Evolutionary conservation across 2,113 vertebrate genomes (phyloP).

Genomic region (Grus americana): DNA sequence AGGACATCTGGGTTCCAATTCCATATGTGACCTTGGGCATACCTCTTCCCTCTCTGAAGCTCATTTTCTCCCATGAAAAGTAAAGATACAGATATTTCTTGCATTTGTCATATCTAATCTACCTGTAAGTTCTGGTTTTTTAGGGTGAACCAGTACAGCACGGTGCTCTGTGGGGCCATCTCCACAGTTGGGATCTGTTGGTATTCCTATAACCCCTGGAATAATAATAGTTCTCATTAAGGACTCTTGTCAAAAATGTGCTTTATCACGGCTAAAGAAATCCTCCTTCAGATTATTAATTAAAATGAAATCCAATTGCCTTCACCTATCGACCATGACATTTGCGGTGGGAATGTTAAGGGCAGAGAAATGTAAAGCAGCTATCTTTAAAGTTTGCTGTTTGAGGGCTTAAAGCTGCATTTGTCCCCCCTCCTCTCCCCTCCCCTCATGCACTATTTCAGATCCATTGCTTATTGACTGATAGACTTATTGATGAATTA

Average conservation of each 20-base stretch:
- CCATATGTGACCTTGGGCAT: not conserved
- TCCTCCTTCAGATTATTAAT: conserved; percentile 8
- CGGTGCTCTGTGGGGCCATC: not conserved
- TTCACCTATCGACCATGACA: not conserved
- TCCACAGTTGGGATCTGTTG: not conserved
- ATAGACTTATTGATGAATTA: conserved; percentile 52
- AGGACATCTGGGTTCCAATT: not conserved
- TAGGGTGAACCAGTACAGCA: not conserved
- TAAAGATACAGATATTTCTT: not conserved
- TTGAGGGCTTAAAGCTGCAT: not conserved
- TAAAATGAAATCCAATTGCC: conserved; percentile 13
- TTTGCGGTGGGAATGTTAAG: not conserved
- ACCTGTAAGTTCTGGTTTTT: not conserved
- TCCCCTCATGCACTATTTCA: not conserved
- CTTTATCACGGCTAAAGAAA: not conserved
- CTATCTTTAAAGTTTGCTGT: conserved; percentile 20
- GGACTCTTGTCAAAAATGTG: not conserved
- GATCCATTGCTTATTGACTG: conserved; percentile 45
- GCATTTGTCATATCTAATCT: not conserved
- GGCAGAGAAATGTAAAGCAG: not conserved
- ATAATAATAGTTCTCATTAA: conserved; percentile 9
- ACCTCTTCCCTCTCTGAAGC: not conserved
- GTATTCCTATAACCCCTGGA: not conserved
- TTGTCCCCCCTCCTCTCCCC: not conserved
- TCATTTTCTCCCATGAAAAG: not conserved